Conservation (phyloP, 1,140 invertebrate species). For the Heliconius melpomene region DNA sequence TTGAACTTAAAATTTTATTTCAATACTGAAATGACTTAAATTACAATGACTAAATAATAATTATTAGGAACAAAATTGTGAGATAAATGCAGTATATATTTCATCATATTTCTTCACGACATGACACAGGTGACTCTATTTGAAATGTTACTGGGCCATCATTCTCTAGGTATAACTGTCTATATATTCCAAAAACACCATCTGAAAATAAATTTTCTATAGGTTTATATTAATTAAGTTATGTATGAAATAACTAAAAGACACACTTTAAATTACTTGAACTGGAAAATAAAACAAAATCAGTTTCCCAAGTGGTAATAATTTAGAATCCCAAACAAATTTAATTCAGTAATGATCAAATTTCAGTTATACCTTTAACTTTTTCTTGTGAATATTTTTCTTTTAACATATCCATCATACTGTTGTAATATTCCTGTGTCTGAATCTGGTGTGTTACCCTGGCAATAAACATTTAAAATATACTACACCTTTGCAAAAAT, state of each 20-base stretch:
- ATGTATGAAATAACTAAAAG: no score
- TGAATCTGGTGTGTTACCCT: conserved; percentile 40
- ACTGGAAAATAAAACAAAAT: no score
- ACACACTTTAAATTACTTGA: no score
- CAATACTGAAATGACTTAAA: no score
- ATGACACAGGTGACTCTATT: conserved; percentile 26
- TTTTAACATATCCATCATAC: conserved; percentile 28
- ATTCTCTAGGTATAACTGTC: conserved; percentile 33
- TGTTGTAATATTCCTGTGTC: conserved; percentile 38
- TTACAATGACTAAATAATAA: no score
- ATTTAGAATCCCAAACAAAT: no score
- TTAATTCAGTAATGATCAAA: no score
- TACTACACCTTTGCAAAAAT: background rate
- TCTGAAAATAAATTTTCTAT: conserved; percentile 15
- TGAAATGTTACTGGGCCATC: conserved; percentile 38
- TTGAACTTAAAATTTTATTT: no score
- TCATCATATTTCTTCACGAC: background rate
- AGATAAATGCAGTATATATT: background rate
- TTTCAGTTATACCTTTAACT: conserved; percentile 27
- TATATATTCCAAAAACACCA: conserved; percentile 37
- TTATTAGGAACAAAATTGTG: no score
- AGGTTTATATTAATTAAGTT: no score
- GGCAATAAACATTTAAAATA: conserved; percentile 18
- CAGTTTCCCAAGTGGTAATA: no score
- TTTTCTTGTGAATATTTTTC: conserved; percentile 28